Conservation (phyloP, 2,113 vertebrate species). For the Percopsis transmontana region DNA sequence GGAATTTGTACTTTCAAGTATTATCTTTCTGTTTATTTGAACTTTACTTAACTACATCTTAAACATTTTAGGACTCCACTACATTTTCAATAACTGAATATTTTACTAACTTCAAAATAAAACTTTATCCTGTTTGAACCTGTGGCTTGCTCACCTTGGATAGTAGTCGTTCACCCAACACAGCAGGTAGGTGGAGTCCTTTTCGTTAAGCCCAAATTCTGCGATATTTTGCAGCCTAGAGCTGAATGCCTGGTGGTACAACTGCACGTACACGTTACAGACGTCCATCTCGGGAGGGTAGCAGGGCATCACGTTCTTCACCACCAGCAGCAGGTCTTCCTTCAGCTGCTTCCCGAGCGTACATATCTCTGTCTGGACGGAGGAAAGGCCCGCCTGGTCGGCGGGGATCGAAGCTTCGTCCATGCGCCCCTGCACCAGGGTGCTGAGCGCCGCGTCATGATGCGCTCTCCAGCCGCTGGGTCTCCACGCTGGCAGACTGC, state of each 20-base stretch:
- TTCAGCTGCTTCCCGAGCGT: slow-evolving; percentile 81
- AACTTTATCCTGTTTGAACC: background rate
- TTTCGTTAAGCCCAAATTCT: slow-evolving; percentile 77
- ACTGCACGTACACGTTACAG: slow-evolving; percentile 79
- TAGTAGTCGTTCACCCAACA: slow-evolving; percentile 85
- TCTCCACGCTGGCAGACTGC: slow-evolving; percentile 55
- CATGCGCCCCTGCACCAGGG: slow-evolving; percentile 74
- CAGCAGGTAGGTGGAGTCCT: slow-evolving; percentile 81
- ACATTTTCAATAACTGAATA: background rate
- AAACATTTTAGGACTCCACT: background rate
- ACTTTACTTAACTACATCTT: too few species aligned
- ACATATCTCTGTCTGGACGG: slow-evolving; percentile 67
- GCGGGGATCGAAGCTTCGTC: slow-evolving; percentile 39
- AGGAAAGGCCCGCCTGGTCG: slow-evolving; percentile 22
- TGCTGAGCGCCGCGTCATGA: slow-evolving; percentile 72
- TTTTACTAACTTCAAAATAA: background rate
- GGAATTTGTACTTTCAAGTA: too few species aligned
- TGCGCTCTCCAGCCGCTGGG: slow-evolving; percentile 74
- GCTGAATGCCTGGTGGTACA: slow-evolving; percentile 81
- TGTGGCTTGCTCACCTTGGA: slow-evolving; percentile 60
- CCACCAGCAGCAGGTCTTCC: slow-evolving; percentile 82
- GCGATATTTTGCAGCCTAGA: slow-evolving; percentile 63
- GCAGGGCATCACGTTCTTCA: slow-evolving; percentile 71
- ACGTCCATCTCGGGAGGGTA: slow-evolving; percentile 83
- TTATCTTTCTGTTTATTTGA: too few species aligned